A percentile compares a stretch with the other conserved stretches of the same genome.
Conservation (phyloP, 2,113 vertebrate species). For the Eudorcas thomsonii region DNA sequence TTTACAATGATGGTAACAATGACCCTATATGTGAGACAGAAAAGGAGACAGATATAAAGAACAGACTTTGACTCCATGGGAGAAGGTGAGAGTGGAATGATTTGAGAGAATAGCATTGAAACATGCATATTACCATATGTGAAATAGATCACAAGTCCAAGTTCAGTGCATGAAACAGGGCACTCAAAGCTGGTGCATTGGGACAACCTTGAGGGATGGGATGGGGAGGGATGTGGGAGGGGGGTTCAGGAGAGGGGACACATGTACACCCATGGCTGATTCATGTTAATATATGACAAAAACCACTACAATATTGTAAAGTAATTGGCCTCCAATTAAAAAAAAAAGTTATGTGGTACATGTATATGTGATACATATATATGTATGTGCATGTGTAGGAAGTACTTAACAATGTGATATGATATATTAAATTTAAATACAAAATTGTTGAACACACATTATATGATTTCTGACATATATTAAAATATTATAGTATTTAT, state of each 20-base stretch:
- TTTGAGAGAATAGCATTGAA: neutral
- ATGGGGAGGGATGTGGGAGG: rapidly evolving
- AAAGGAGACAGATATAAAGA: neutral
- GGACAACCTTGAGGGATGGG: neutral
- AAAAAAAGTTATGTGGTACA: neutral
- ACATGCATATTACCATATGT: neutral
- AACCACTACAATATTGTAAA: neutral
- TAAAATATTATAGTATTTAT: neutral
- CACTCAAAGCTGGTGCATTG: neutral
- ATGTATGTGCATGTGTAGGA: neutral
- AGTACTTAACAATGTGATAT: neutral
- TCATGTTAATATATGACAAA: neutral
- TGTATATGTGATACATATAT: neutral
- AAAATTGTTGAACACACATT: neutral
- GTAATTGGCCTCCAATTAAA: neutral
- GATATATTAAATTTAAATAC: neutral
- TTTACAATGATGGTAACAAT: neutral
- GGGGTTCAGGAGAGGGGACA: neutral
- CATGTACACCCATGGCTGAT: neutral
- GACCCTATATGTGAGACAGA: neutral
- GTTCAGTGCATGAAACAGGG: neutral
- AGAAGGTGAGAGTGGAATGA: neutral
- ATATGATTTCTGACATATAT: neutral
- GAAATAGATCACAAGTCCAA: neutral
- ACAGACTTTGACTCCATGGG: neutral